Evolutionary conservation across 2,797 vertebrate genomes (phyloP), one percentile per base, ranked within the genome.

Genomic region (Eupleurogrammus muticus): DNA sequence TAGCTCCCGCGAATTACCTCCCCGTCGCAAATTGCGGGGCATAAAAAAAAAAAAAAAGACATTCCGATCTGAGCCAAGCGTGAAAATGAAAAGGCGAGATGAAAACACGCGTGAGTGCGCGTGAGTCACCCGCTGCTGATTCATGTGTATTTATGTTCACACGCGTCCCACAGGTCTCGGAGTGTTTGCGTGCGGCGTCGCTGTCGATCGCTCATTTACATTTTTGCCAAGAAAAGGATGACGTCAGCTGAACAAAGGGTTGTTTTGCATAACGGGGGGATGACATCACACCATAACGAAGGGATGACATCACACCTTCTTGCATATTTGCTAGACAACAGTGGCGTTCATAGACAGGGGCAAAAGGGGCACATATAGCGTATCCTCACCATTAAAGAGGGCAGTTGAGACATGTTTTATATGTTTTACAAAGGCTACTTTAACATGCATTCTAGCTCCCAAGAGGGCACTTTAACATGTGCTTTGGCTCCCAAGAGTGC

Each of bases 1-100:
- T 78, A 84, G 84, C 69, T 67, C 58, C n/a, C 2, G 40, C 63
- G 82, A 79, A 86, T 79, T 60, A 73, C 73, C 66, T 78, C 42
- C 24, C 46, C 20, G 42, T 55, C 14, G 3, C 59, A 80, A 75
- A 77, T 53, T 57, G 56, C 36, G 52, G 61, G n/a, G n/a, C n/a
- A n/a, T n/a, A n/a, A n/a, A n/a, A n/a, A n/a, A n/a, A n/a, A n/a
- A n/a, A n/a, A n/a, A n/a, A n/a, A n/a, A n/a, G n/a, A n/a, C n/a
- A n/a, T n/a, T n/a, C n/a, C n/a, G n/a, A n/a, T n/a, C n/a, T n/a
- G n/a, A n/a, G n/a, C n/a, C n/a, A n/a, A n/a, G n/a, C n/a, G n/a
- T n/a, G n/a, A n/a, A n/a, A n/a, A n/a, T n/a, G n/a, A 21, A 67
- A 38, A 20, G 58, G 54, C 9, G 9, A 71, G 44, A 62, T 35